Percentiles rank a stretch among this genome's conserved stretches.
These are phyloP conservation scores for Rhizoglyphus robini DNA, from an alignment of 1,140 invertebrate genomes.

Conservation along the genomic window DNA sequence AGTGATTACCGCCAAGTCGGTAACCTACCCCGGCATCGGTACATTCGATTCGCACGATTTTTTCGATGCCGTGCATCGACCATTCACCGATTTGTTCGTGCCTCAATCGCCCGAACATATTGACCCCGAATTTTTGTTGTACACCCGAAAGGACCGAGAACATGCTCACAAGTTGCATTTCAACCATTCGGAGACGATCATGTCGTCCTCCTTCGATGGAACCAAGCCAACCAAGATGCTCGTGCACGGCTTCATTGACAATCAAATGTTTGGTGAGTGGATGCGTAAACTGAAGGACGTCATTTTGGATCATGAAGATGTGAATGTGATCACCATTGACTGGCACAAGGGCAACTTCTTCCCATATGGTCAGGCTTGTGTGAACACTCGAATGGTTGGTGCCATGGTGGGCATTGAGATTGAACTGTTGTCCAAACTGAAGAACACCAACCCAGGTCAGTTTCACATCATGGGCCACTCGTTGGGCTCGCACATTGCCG, in stretches of 20 bases:
- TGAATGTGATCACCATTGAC: conserved; percentile 36
- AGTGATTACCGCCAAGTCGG: no score
- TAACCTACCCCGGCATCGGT: conserved; percentile 17
- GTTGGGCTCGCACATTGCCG: conserved; percentile 36
- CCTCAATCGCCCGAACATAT: conserved; percentile 61
- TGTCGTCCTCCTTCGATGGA: not conserved
- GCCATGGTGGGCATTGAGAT: conserved; percentile 31
- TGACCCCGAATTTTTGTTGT: conserved; percentile 61
- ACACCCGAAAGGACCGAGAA: conserved; percentile 55
- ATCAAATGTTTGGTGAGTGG: conserved; percentile 2
- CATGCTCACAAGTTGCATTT: not conserved
- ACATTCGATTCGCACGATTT: conserved; percentile 51
- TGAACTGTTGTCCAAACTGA: not conserved
- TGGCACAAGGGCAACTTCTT: conserved; percentile 39
- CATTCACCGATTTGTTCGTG: conserved; percentile 43
- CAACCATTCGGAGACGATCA: not conserved
- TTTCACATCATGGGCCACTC: conserved; percentile 37
- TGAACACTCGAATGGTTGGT: conserved; percentile 34
- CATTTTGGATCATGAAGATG: conserved; percentile 26
- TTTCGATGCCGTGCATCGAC: conserved; percentile 63
- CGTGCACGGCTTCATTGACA: conserved; percentile 52
- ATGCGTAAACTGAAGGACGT: conserved; percentile 24
- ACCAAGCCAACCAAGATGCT: conserved; percentile 2
- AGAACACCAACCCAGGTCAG: not conserved
- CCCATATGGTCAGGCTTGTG: conserved; percentile 27